A percentile compares a stretch with the other conserved stretches of the same genome.
These are phyloP conservation scores for Maccullochella peelii DNA, from an alignment of 2,113 vertebrate genomes.

Conservation along the genomic window DNA sequence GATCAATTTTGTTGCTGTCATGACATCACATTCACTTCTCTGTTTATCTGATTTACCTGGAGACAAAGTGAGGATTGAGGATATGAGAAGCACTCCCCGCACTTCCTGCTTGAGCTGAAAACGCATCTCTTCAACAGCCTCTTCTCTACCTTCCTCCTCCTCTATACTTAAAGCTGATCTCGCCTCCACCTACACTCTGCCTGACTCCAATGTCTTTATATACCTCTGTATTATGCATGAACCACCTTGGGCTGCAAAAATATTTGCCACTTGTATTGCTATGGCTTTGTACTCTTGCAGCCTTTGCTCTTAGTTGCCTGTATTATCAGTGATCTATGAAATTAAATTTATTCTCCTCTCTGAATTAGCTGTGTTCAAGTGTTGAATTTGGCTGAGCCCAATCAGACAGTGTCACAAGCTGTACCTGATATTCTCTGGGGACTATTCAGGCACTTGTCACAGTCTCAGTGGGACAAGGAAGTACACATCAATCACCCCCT, in stretches of 20 bases:
- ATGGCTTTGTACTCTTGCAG: not conserved
- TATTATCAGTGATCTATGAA: not conserved
- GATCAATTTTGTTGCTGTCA: not conserved
- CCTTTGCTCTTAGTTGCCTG: not conserved
- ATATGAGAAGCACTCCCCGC: not conserved
- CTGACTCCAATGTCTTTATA: slow-evolving; percentile 11
- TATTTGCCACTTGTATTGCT: not conserved
- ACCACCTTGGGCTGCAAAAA: not conserved
- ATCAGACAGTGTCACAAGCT: slow-evolving; percentile 20
- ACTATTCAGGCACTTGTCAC: slow-evolving; percentile 25
- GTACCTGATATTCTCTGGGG: slow-evolving; percentile 32
- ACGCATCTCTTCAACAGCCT: not conserved
- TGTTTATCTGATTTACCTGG: not conserved
- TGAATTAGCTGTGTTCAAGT: not conserved
- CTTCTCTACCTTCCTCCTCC: not conserved
- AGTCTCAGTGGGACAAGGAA: slow-evolving; percentile 44
- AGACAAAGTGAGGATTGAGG: not conserved
- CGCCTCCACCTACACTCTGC: slow-evolving; percentile 1
- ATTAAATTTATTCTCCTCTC: not conserved
- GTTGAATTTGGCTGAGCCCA: slow-evolving; percentile 2
- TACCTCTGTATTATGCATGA: not conserved
- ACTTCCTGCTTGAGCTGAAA: not conserved
- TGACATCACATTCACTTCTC: not conserved
- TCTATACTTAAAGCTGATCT: not conserved
- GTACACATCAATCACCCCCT: slow-evolving; percentile 32